Evolutionary conservation across 1,140 invertebrate genomes (phyloP), one percentile per base, ranked within the genome.

Genomic region (Drosophila obscura): DNA sequence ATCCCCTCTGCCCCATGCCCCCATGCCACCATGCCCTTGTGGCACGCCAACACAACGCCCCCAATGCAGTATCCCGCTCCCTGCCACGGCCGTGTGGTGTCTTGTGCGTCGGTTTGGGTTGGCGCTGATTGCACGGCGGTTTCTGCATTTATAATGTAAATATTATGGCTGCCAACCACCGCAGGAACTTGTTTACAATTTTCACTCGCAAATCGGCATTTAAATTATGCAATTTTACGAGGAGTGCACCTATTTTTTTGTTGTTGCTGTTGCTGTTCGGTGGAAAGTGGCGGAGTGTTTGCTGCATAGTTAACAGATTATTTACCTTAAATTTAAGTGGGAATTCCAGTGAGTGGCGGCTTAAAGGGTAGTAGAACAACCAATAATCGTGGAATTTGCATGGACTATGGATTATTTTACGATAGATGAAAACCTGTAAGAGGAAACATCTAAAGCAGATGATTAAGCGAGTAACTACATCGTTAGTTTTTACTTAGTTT

Each of bases 161-260:
- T 75, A 75, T 75, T 75, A 75, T 75, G 72, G 64, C 67, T 56
- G 55, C 22, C 72, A 81, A 61, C 57, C 64, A 74, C 80, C 74
- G 79, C 68, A 69, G 64, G 78, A 81, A 73, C 75, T 85, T 87
- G 83, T 87, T 87, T 87, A 87, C 82, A 87, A 73, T 81, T 77
- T 67, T 66, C 75, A 59, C 58, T 43, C 51, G 52, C 46, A 76
- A 65, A 63, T 61, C 43, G 65, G 48, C 46, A 50, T 55, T 73
- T 78, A 87, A 87, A 78, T 83, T 83, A 83, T 83, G 80, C 80
- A 83, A 83, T 82, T 81, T 62, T 41, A 22, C 46, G 16, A 13
- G 46, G 13, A 35, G 50, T 51, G 22, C 11, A 13, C 9, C 19
- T 4, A 9, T 19, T 35, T 41, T 22, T 24, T 13, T 16, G 9